Base-by-base conservation (phyloP, 2,888 invertebrate genomes). In the Acanthosepion pharaonis region DNA sequence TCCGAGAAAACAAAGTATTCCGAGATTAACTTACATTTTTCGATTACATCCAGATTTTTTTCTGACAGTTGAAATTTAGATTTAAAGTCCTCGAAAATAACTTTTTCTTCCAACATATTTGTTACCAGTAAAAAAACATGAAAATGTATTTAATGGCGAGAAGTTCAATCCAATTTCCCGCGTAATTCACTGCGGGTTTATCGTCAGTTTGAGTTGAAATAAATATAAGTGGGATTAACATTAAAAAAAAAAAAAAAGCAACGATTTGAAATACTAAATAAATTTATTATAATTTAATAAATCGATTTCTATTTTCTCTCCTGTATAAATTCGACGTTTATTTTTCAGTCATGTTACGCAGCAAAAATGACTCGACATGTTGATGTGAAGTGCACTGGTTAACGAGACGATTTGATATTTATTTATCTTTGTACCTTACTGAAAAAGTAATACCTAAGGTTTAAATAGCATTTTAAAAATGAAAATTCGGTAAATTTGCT, bases 51-150 rank as follows among this genome's bases (percentile, higher is more conserved):
- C n/a, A n/a, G 4, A 53, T 93, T 5, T 18, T 51, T 48, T 53
- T 93, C 51, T n/a, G 49, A 28, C 93, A 93, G 28, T 28, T 93
- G 93, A 93, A 93, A 93, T 49, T 93, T 93, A 93, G 93, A 93
- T 28, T 28, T 93, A 11, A 93, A 53, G 1, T 93, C 93, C 18
- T 51, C 93, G 18, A 49, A 93, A n/a, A 28, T 11, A 25, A 78
- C 78, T 28, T 78, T 78, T 28, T 28, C 9, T 78, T 4, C 78
- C n/a, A 5, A 78, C 78, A 78, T 78, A 33, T n/a, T 78, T n/a
- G 9, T 9, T 20, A 11, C 15, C 1, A 23, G 11, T 11, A 78
- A 78, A n/a, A 1, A 15, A 9, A 78, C n/a, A 78, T 33, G 78
- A 78, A 33, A 78, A n/a, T 18, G 18, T 28, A 9, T 78, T 25